Evolutionary conservation across 2,113 vertebrate species (phyloP).

Genomic region (Caretta caretta): DNA sequence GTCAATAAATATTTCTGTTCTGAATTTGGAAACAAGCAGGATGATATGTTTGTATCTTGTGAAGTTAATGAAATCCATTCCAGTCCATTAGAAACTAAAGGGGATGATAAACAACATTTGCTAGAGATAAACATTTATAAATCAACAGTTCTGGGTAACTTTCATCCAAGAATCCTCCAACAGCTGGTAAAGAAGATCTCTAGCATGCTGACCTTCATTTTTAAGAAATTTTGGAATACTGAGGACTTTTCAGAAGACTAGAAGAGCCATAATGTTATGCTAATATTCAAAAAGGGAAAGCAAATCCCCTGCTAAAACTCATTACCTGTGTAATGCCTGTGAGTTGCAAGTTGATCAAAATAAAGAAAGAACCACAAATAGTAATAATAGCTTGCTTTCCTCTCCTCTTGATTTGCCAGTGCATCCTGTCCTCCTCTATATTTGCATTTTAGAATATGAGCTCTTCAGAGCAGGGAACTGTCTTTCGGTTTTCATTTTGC

Average conservation of each 20-base stretch:
- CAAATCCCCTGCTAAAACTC: not conserved
- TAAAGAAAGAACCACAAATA: not conserved
- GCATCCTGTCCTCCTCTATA: no score
- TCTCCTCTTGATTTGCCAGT: no score
- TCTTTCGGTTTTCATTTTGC: no score
- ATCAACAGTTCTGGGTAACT: not conserved
- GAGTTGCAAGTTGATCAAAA: not conserved
- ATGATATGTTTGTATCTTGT: not conserved
- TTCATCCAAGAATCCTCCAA: not conserved
- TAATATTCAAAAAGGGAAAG: not conserved
- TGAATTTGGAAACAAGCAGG: not conserved
- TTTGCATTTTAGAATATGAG: no score
- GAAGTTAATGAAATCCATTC: not conserved
- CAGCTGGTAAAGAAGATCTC: not conserved
- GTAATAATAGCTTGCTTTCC: no score
- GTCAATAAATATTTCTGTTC: not conserved
- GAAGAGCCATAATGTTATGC: not conserved
- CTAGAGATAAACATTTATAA: not conserved
- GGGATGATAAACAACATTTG: not conserved
- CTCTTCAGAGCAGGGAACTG: no score
- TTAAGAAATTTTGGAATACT: not conserved
- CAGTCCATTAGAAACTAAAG: not conserved
- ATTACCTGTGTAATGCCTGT: not conserved
- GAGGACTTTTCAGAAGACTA: not conserved
- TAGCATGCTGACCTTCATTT: not conserved